Conservation (phyloP, 1,140 invertebrate genomes). For the Drosophila subpulchrella region DNA sequence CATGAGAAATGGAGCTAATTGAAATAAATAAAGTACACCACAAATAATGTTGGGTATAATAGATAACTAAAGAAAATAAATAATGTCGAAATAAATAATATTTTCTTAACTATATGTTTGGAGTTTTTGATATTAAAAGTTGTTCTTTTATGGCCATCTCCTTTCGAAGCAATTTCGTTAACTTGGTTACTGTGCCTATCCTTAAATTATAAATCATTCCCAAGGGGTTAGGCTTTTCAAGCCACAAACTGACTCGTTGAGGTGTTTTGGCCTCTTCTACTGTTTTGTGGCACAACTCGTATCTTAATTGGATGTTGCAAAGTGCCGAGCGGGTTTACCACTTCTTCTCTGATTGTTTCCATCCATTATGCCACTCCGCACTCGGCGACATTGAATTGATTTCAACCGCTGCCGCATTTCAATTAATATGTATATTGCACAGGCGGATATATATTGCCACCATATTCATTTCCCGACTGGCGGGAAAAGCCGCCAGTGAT, state of each 20-base stretch:
- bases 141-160: not conserved
- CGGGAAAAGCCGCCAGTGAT: conserved; percentile 60
- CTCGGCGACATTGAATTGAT: conserved; percentile 25
- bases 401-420: conserved; percentile 34
- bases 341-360: conserved; percentile 7
- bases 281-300: conserved; percentile 1
- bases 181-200: no score
- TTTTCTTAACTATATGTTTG: no score
- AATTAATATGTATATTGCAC: conserved; percentile 30
- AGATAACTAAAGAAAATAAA: not conserved
- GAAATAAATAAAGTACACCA: no score
- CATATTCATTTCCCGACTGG: conserved; percentile 17
- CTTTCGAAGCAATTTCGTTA: no score
- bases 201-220: not conserved
- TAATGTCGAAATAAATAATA: not conserved
- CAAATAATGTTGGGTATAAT: no score
- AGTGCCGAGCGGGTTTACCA: conserved; percentile 3
- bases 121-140: no score
- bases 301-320: conserved; percentile 12
- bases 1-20: no score
- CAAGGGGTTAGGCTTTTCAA: not conserved
- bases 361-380: conserved; percentile 27
- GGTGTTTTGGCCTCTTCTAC: not conserved
- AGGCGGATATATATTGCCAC: conserved; percentile 9
- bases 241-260: not conserved